phyloP scores from a whole-genome alignment of 2,113 vertebrate genomes.

The Poeciliopsis prolifica region DNA sequence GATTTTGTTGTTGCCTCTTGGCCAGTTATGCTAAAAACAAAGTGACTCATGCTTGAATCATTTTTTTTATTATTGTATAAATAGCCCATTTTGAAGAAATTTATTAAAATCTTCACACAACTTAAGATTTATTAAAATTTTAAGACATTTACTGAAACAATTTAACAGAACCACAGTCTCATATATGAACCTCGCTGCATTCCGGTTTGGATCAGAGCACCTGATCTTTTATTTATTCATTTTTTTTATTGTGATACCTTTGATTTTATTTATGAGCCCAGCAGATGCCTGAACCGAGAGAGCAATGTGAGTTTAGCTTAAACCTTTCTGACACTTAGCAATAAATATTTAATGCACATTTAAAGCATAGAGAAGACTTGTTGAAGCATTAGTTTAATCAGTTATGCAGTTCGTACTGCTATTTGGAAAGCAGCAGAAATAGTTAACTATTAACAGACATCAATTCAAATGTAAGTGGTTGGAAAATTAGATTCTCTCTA shows the following conservation, averaged over 20 bases:
- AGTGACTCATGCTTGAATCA: constrained; percentile 31
- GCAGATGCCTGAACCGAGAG: not conserved
- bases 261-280: constrained; percentile 25
- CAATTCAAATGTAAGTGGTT: not conserved
- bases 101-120: constrained; percentile 30
- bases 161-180: constrained; percentile 10
- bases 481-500: not conserved
- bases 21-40: constrained; percentile 50
- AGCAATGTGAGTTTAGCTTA: not conserved
- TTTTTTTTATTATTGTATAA: constrained; percentile 10
- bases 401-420: not conserved
- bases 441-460: no score
- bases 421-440: not conserved
- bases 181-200: not conserved
- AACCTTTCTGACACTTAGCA: not conserved
- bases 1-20: constrained; percentile 8
- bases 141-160: constrained; percentile 11
- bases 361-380: not conserved
- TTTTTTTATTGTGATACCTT: constrained; percentile 1
- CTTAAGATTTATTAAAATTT: constrained; percentile 23
- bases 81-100: constrained; percentile 3
- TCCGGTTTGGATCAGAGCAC: constrained; percentile 13
- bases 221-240: not conserved
- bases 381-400: not conserved
- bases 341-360: not conserved